Evolutionary conservation across 2,888 invertebrate species (phyloP).

Genomic region (Drosophila merina): DNA sequence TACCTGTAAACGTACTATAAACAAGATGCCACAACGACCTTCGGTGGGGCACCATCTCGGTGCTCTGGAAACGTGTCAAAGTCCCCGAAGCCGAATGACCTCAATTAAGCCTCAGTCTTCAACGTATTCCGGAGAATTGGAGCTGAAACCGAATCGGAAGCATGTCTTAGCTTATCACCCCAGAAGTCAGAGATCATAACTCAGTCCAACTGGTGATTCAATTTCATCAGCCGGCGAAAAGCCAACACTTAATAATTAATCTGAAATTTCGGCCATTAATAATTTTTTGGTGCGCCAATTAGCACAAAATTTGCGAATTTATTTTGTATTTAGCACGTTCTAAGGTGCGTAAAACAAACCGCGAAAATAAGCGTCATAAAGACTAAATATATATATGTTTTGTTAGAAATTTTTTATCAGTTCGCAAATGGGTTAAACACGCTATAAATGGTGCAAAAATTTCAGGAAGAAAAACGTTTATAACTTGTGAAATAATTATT

Average conservation of each 20-base stretch:
- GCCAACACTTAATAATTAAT: conserved; percentile 44
- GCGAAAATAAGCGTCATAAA: conserved; percentile 56
- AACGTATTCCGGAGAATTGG: conserved; percentile 22
- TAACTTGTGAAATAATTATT: neutral
- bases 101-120: conserved; percentile 22
- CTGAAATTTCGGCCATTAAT: conserved; percentile 39
- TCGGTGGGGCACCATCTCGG: conserved; percentile 12
- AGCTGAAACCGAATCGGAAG: conserved; percentile 1
- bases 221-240: conserved; percentile 44
- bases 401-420: conserved; percentile 36
- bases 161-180: conserved; percentile 38
- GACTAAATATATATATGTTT: conserved; percentile 11
- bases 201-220: neutral
- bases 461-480: neutral
- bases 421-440: conserved; percentile 58
- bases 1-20: conserved; percentile 28
- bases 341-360: conserved; percentile 66
- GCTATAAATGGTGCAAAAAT: conserved; percentile 24
- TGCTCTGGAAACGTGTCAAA: conserved; percentile 41
- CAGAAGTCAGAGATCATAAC: conserved; percentile 2
- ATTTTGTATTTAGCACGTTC: conserved; percentile 61
- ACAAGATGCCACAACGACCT: conserved; percentile 40
- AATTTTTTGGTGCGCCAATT: conserved; percentile 49
- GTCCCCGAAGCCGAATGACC: conserved; percentile 34
- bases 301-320: conserved; percentile 48